Conservation (phyloP, 2,113 vertebrate species). For the Trichechus manatus region DNA sequence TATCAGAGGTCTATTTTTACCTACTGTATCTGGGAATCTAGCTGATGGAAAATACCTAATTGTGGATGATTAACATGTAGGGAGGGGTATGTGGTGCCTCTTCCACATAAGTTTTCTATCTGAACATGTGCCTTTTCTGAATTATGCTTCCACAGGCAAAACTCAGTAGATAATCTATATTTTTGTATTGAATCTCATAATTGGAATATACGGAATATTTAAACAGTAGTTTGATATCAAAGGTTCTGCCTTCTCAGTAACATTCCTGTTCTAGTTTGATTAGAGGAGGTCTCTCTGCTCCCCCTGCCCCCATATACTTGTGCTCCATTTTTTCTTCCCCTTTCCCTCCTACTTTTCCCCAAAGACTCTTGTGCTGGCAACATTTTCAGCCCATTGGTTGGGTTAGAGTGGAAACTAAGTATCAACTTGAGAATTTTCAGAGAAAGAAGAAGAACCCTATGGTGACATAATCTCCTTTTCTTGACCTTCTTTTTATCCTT, state of each 20-base stretch:
- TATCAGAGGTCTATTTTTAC: conserved; percentile 89
- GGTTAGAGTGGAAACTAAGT: conserved; percentile 68
- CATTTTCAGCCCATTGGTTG: conserved; percentile 63
- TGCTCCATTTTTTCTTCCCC: neutral
- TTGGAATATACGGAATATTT: conserved; percentile 87
- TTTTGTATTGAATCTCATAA: conserved; percentile 90
- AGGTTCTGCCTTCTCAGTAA: conserved; percentile 81
- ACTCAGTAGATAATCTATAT: conserved; percentile 89
- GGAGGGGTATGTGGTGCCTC: conserved; percentile 77
- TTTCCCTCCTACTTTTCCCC: neutral
- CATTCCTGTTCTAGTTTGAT: conserved; percentile 83
- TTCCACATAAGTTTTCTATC: conserved; percentile 86
- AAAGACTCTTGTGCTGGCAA: conserved; percentile 59
- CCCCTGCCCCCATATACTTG: neutral
- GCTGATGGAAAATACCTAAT: conserved; percentile 81
- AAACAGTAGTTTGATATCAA: conserved; percentile 85
- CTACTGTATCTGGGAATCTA: conserved; percentile 87
- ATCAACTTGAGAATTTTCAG: conserved; percentile 50
- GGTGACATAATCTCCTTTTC: conserved; percentile 58
- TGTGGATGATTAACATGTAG: conserved; percentile 82
- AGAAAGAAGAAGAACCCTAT: conserved; percentile 51
- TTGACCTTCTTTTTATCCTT: conserved; percentile 60
- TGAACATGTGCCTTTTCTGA: conserved; percentile 91
- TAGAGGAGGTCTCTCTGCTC: conserved; percentile 75
- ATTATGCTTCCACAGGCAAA: conserved; percentile 88